Evolutionary conservation across 2,797 vertebrate genomes (phyloP).

Genomic region (Syncerus caffer): DNA sequence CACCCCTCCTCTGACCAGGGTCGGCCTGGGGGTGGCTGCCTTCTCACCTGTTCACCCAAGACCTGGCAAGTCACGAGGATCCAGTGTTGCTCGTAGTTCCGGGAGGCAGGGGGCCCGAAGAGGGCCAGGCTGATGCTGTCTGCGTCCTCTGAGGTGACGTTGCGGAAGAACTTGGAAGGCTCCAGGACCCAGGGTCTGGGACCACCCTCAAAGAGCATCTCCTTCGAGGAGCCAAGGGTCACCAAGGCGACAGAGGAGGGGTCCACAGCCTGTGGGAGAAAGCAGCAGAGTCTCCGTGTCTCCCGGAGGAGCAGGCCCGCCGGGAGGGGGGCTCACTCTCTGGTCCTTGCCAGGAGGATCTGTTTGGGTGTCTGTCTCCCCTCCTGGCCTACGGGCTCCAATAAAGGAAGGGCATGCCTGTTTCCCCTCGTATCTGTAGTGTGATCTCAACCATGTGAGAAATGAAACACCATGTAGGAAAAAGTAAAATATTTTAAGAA

Average conservation of each 20-base stretch:
- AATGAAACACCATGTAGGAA: not conserved
- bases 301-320: not conserved
- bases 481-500: not conserved
- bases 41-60: constrained; percentile 94
- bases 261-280: constrained; percentile 87
- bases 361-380: not conserved
- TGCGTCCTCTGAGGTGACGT: constrained; percentile 86
- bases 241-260: constrained; percentile 91
- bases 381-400: not conserved
- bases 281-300: not conserved
- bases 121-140: constrained; percentile 82
- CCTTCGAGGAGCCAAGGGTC: constrained; percentile 96
- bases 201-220: constrained; percentile 95
- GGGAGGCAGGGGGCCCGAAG: constrained; percentile 82
- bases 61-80: constrained; percentile 89
- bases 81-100: constrained; percentile 89
- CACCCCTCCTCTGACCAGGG: not conserved
- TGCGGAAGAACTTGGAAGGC: constrained; percentile 94
- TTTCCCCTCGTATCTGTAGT: not conserved
- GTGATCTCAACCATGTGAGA: not conserved
- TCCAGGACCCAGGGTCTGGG: constrained; percentile 96
- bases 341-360: not conserved
- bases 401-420: not conserved
- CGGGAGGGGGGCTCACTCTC: rapidly evolving
- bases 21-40: not conserved